Evolutionary conservation across 1,140 invertebrate genomes (phyloP), one percentile per base, ranked within the genome.

Genomic region (Euwallacea fornicatus): DNA sequence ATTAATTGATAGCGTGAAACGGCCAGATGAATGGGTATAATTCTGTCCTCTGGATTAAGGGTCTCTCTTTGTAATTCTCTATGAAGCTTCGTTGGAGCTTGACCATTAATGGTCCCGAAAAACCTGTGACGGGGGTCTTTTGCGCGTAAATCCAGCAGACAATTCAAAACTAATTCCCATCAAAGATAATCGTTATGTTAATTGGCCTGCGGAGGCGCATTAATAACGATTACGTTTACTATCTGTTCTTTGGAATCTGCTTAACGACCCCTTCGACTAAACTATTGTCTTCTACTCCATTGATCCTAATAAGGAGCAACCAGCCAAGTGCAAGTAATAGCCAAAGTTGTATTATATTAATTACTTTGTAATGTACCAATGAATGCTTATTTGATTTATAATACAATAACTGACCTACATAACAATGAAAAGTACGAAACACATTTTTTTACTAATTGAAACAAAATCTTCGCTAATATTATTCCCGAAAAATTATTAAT

Each of bases 221-320:
- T 53, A 68, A 68, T 68, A 56, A 58, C 9, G 54, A 68, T 68
- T 68, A 68, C 43, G 16, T 50, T 61, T 53, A 41, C 42, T 60
- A 68, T 68, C 66, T 60, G 58, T 13, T 42, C 56, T 68, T 47
- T 50, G 66, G 13, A 58, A 66, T 58, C 56, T 68, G 66, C 44
- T 61, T 60, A 68, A 60, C 55, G 55, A 60, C 44, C 66, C 56
- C 46, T 46, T 10, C n/a, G 43, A 44, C 44, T 68, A 47, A 61
- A 50, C 66, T 61, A 68, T 68, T 60, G 66, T 58, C 55, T 68
- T 68, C 55, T 68, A 60, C 56, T 21, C 56, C 55, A 68, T 68
- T 68, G 56, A 53, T 33, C 43, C 66, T 59, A 47, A 68, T 68
- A 68, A 68, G 56, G 33, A 33, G 66, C 15, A 68, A 7, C 42